Conservation (phyloP, 1,140 invertebrate genomes). For the Zaprionus kolodkinae region DNA sequence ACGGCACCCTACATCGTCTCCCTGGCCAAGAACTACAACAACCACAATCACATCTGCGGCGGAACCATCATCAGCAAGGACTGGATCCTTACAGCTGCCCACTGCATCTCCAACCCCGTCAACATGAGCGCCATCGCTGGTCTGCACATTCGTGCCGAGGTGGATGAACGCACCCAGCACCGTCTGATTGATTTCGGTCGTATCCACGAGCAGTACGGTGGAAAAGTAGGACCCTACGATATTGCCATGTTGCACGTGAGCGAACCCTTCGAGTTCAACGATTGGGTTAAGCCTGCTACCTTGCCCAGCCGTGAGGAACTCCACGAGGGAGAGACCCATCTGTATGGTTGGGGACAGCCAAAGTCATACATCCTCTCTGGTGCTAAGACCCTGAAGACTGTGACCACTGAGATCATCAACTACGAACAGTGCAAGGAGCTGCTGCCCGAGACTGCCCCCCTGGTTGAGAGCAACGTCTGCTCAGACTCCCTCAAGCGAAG, state of each 20-base stretch:
- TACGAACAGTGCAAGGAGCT: slow-evolving; percentile 49
- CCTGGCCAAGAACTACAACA: slow-evolving; percentile 39
- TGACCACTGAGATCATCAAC: slow-evolving; percentile 81
- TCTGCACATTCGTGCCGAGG: slow-evolving; percentile 58
- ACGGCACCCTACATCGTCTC: slow-evolving; percentile 81
- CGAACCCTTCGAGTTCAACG: slow-evolving; percentile 85
- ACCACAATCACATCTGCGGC: slow-evolving; percentile 75
- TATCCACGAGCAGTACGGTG: slow-evolving; percentile 85
- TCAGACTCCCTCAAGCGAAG: slow-evolving; percentile 86
- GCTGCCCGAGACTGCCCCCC: slow-evolving; percentile 65
- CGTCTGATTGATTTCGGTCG: slow-evolving; percentile 79
- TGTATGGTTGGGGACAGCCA: slow-evolving; percentile 86
- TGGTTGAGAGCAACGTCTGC: slow-evolving; percentile 86
- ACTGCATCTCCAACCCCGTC: slow-evolving; percentile 60
- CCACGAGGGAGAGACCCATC: slow-evolving; percentile 80
- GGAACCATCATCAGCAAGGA: slow-evolving; percentile 70
- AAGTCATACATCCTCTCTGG: slow-evolving; percentile 50
- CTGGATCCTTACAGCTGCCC: slow-evolving; percentile 77
- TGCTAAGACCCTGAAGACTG: slow-evolving; percentile 83
- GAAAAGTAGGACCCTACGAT: slow-evolving; percentile 86
- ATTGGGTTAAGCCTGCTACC: slow-evolving; percentile 85
- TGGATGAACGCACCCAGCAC: slow-evolving; percentile 85
- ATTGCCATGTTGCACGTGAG: slow-evolving; percentile 87
- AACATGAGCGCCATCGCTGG: slow-evolving; percentile 74
- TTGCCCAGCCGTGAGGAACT: slow-evolving; percentile 84